Percentiles rank a stretch among this genome's conserved stretches.
Evolutionary conservation across 1,140 invertebrate species (phyloP).

Genomic region (Drosophila trapezifrons): DNA sequence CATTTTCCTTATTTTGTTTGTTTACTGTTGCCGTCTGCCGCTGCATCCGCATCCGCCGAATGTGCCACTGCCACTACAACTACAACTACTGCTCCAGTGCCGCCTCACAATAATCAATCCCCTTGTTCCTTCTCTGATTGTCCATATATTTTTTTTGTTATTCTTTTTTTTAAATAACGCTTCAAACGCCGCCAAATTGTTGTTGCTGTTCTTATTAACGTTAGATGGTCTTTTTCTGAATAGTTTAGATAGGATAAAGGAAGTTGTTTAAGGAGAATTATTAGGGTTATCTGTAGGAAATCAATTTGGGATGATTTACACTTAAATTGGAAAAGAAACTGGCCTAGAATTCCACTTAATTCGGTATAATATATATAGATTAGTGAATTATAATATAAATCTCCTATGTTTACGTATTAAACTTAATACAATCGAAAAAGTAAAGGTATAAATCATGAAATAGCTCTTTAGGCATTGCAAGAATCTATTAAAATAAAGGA

Average conservation of each 20-base stretch:
- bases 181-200: constrained; percentile 36
- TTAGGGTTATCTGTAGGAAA: not conserved
- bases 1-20: constrained; percentile 56
- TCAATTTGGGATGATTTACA: too few species aligned
- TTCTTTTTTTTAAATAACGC: constrained; percentile 34
- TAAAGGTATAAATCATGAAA: not conserved
- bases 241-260: not conserved
- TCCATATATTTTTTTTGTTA: constrained; percentile 24
- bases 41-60: constrained; percentile 49
- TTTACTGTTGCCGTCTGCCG: constrained; percentile 60
- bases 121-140: constrained; percentile 45
- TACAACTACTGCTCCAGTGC: constrained; percentile 27
- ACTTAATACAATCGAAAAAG: not conserved
- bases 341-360: too few species aligned
- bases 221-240: constrained; percentile 13
- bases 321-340: too few species aligned
- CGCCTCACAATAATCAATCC: constrained; percentile 39
- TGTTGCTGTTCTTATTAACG: constrained; percentile 42
- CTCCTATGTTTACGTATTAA: too few species aligned
- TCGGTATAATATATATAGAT: not conserved
- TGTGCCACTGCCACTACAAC: constrained; percentile 36
- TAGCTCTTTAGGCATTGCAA: not conserved
- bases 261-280: not conserved
- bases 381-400: too few species aligned
- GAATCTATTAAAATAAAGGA: not conserved